A percentile compares a stretch with the other conserved stretches of the same genome.
phyloP scores from a whole-genome alignment of 2,113 vertebrate species.

The Tupaia chinensis region DNA sequence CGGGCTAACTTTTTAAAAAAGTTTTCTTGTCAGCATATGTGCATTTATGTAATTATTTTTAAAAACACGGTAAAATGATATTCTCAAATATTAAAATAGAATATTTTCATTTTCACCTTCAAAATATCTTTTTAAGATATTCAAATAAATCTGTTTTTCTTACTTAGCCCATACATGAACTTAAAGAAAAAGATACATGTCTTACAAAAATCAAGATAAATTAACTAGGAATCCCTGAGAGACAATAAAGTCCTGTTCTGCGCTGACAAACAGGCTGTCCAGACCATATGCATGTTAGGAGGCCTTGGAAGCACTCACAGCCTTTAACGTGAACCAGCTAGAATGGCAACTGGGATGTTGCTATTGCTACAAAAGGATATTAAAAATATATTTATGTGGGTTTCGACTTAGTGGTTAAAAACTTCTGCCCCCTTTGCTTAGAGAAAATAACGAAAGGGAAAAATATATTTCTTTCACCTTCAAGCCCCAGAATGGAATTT shows the following conservation, averaged over 20 bases:
- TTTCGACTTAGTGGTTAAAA: neutral
- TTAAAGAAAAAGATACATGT: neutral
- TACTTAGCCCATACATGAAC: neutral
- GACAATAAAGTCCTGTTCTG: neutral
- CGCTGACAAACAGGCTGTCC: neutral
- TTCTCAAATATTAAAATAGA: neutral
- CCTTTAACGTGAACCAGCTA: neutral
- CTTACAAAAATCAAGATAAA: neutral
- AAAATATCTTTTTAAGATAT: neutral
- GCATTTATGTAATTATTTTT: neutral
- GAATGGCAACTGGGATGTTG: neutral
- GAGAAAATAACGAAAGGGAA: constrained; percentile 12
- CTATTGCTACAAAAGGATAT: neutral
- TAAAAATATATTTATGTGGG: neutral
- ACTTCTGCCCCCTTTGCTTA: neutral
- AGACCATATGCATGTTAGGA: neutral
- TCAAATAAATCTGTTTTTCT: neutral
- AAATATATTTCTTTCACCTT: neutral
- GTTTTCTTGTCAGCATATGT: neutral
- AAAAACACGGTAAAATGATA: neutral
- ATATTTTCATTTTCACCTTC: neutral
- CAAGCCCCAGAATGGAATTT: neutral
- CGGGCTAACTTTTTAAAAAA: neutral
- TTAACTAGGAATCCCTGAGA: neutral
- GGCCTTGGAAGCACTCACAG: neutral